A percentile compares a stretch with the other conserved stretches of the same genome.
Evolutionary conservation across 2,113 vertebrate genomes (phyloP).

Genomic region (Vombatus ursinus): DNA sequence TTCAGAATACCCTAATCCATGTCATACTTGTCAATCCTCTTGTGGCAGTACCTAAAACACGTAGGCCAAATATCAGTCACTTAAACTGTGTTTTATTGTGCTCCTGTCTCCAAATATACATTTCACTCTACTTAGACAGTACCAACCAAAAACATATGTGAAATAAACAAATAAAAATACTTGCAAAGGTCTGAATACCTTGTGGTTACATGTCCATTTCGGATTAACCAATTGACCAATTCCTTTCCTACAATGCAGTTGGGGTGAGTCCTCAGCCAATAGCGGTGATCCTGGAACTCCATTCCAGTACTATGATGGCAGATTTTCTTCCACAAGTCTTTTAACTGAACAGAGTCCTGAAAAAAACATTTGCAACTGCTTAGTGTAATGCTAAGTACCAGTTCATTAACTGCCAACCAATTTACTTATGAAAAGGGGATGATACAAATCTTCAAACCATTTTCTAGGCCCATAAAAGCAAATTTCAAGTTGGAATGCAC

Average conservation of each 20-base stretch:
- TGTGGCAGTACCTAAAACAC: neutral
- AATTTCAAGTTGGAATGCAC: constrained; percentile 21
- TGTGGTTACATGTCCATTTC: constrained; percentile 95
- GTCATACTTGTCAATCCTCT: neutral
- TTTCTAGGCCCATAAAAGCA: constrained; percentile 28
- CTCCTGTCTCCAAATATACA: constrained; percentile 24
- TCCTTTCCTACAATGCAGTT: constrained; percentile 99
- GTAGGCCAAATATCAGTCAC: constrained; percentile 16
- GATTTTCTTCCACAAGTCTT: constrained; percentile 98
- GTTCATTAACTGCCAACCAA: constrained; percentile 5
- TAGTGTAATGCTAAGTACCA: neutral
- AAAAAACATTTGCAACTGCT: constrained; percentile 21
- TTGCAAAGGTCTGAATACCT: constrained; percentile 84
- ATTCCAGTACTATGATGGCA: constrained; percentile 97
- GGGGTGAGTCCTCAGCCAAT: constrained; percentile 97
- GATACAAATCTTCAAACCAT: constrained; percentile 3
- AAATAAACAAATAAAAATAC: neutral
- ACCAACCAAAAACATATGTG: neutral
- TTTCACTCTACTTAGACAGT: neutral
- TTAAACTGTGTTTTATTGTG: constrained; percentile 20
- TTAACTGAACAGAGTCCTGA: constrained; percentile 96
- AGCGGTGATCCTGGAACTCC: constrained; percentile 99
- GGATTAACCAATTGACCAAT: constrained; percentile 97
- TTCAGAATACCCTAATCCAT: neutral
- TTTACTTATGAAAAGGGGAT: constrained; percentile 5